These are phyloP conservation scores for Hypanus sabinus DNA, from an alignment of 2,113 vertebrate species.

Conservation along the genomic window DNA sequence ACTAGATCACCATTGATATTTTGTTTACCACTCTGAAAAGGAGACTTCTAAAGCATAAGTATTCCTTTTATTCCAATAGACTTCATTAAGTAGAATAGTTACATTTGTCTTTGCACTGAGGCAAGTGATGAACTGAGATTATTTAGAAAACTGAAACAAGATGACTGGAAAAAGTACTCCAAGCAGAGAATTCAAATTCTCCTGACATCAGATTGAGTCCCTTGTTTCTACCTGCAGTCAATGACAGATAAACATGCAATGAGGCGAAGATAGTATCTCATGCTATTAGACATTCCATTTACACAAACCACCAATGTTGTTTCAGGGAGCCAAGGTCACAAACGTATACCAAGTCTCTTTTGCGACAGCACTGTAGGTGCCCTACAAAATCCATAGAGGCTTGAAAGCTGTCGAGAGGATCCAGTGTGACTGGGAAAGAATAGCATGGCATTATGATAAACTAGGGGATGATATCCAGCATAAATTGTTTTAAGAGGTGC, in stretches of 20 bases:
- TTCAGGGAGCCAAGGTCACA: not conserved
- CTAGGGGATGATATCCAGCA: not conserved
- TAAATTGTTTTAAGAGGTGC: slow-evolving; percentile 34
- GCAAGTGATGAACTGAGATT: not conserved
- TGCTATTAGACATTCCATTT: not conserved
- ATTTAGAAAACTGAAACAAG: not conserved
- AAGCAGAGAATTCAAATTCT: not conserved
- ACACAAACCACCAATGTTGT: not conserved
- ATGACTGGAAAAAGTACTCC: not conserved
- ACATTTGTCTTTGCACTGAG: not conserved
- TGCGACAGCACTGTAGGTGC: not conserved
- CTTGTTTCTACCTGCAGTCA: not conserved
- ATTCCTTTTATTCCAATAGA: not conserved
- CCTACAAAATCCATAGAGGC: not conserved
- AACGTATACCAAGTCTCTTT: not conserved
- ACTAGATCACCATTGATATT: not conserved
- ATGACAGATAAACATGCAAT: not conserved
- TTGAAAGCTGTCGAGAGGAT: not conserved
- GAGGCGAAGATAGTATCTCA: not conserved
- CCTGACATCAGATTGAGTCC: not conserved
- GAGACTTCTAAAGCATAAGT: not conserved
- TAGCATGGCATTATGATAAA: slow-evolving; percentile 28
- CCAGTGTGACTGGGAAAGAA: not conserved
- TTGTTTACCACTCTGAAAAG: not conserved
- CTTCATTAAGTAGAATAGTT: not conserved